These are phyloP conservation scores for Oxyteleia sp. DNA, from an alignment of 2,888 invertebrate genomes.

Conservation along the genomic window DNA sequence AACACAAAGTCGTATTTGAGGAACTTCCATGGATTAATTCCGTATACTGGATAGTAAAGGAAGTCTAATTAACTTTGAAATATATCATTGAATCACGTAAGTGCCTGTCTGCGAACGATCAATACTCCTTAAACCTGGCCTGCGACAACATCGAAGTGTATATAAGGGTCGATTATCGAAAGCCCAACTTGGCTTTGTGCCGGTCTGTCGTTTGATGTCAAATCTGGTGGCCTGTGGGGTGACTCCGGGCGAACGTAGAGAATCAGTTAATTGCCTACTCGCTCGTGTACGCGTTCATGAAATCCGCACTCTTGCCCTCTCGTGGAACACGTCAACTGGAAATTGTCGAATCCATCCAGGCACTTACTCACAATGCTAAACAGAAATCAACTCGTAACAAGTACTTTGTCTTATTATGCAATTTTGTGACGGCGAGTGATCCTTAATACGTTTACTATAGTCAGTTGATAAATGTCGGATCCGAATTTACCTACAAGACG, in stretches of 20 bases:
- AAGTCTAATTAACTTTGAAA: too few relatives aligned
- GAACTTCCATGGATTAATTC: too few relatives aligned
- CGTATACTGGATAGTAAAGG: too few relatives aligned
- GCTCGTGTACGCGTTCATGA: conserved; percentile 76
- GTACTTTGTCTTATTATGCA: conserved; percentile 28
- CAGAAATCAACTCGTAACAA: conserved; percentile 52
- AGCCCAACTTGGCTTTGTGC: conserved; percentile 78
- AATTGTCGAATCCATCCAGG: conserved; percentile 62
- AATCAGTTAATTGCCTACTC: conserved; percentile 68
- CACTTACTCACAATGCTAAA: conserved; percentile 54
- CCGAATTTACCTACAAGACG: too few relatives aligned
- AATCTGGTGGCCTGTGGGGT: conserved; percentile 78
- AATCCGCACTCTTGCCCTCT: conserved; percentile 76
- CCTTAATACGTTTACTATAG: conserved; percentile 28
- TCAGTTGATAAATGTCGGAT: neutral
- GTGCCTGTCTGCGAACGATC: too few relatives aligned
- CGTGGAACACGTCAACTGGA: conserved; percentile 74
- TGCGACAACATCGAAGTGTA: too few relatives aligned
- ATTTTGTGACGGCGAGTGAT: conserved; percentile 9
- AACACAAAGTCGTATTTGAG: too few relatives aligned
- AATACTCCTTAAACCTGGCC: too few relatives aligned
- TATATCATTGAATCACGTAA: too few relatives aligned
- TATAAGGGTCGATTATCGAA: too few relatives aligned
- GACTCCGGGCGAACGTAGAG: conserved; percentile 59
- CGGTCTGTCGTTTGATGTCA: conserved; percentile 80